Base-by-base conservation (phyloP, 2,113 vertebrate genomes). In the Synodontis membranacea region DNA sequence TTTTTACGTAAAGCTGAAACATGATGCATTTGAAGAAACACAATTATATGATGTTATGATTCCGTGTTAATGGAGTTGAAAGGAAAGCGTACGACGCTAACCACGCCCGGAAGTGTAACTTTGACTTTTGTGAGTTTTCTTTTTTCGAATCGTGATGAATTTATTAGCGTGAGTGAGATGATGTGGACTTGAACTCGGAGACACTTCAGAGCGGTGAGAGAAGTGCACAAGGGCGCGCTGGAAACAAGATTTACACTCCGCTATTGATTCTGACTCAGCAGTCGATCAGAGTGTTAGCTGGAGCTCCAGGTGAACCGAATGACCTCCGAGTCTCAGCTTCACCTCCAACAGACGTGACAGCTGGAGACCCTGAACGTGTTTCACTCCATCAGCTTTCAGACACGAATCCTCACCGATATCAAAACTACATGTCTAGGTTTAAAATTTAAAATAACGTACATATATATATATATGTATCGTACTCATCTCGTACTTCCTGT, bases 171-270 rank as follows among this genome's bases (percentile, higher is more conserved):
- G 74, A 50, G 5, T 50, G 74, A 50, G 74, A 48, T 1, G 0
- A 17, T 78, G 25, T 48, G 25, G 44, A 7, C 11, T 10, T 6
- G 44, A 50, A n/a, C 14, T 31, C 46, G 39, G 52, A 80, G 52
- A 39, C n/a, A 34, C 75, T 52, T 78, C 28, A 52, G 76, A 34
- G 34, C 1, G 52, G 23, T 12, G 8, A 56, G 79, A 19, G n/a
- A 34, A 34, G n/a, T 5, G 46, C 75, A 79, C 46, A 52, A 50
- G 46, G 75, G 28, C 14, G 75, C 50, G 46, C 48, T 50, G 28
- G 75, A 79, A 19, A 79, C 6, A 4, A 80, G 79, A 80, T 80
- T 80, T 80, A 80, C 48, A 50, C 52, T 80, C 78, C 31, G 39
- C 52, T 80, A 58, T 80, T 58, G 34, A 81, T 60, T 42, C 19